These are phyloP conservation scores for Hyposoter dolosus DNA, from an alignment of 2,888 invertebrate species.

Conservation along the genomic window DNA sequence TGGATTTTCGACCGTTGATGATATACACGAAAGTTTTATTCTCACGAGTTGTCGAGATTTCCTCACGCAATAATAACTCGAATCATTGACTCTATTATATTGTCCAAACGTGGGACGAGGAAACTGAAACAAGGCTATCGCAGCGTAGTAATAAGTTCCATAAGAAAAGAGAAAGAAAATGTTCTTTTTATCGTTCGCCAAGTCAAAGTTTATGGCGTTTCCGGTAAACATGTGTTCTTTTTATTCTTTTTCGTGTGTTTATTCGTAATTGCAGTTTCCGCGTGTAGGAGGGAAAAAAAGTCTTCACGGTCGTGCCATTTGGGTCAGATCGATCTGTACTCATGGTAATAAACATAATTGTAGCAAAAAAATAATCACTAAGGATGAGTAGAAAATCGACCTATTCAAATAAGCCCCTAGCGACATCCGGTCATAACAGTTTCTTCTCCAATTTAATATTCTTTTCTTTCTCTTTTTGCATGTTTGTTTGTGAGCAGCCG, in stretches of 20 bases:
- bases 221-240: constrained; percentile 39
- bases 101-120: constrained; percentile 56
- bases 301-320: constrained; percentile 3
- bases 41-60: constrained; percentile 39
- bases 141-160: neutral
- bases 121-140: constrained; percentile 45
- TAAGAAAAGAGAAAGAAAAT: constrained; percentile 32
- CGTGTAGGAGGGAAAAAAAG: neutral
- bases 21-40: constrained; percentile 20
- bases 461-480: constrained; percentile 7
- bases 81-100: constrained; percentile 53
- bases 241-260: neutral
- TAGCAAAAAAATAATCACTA: constrained; percentile 8
- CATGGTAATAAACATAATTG: constrained; percentile 14
- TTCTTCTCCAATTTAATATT: constrained; percentile 19
- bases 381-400: constrained; percentile 30
- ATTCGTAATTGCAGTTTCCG: constrained; percentile 40
- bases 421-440: constrained; percentile 45
- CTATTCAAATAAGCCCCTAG: constrained; percentile 1
- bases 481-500: neutral
- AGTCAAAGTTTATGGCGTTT: constrained; percentile 44
- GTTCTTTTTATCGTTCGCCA: constrained; percentile 18
- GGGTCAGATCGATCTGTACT: constrained; percentile 20
- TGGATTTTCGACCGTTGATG: neutral
- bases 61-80: constrained; percentile 58